phyloP scores from a whole-genome alignment of 2,113 vertebrate genomes.

The Spermophilus dauricus region DNA sequence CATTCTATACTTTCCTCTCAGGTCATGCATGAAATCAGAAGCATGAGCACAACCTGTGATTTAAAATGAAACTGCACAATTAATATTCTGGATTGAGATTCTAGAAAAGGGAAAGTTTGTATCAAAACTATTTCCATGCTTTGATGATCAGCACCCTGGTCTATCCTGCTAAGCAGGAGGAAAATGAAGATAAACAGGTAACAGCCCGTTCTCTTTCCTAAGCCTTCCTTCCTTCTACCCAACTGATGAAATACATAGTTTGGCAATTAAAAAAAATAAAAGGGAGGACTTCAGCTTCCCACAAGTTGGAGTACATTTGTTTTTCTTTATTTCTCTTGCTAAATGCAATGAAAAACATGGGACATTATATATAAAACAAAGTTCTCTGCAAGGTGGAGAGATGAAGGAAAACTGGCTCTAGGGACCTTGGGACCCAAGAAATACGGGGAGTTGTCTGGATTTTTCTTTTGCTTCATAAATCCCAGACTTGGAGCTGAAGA shows the following conservation, averaged over 20 bases:
- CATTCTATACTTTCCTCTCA: background rate
- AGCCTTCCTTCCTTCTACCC: background rate
- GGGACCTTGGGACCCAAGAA: background rate
- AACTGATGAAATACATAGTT: background rate
- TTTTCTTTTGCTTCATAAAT: conserved; percentile 9
- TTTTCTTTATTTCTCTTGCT: background rate
- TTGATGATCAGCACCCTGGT: background rate
- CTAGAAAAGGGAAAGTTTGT: background rate
- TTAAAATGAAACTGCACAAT: background rate
- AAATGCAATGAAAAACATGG: conserved; percentile 7
- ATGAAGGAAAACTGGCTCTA: background rate
- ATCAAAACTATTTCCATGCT: background rate
- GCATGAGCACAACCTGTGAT: background rate
- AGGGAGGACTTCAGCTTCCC: background rate
- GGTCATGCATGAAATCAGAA: background rate
- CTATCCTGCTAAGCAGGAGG: background rate
- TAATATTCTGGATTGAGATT: conserved; percentile 6
- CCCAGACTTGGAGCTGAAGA: background rate
- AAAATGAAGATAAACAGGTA: background rate
- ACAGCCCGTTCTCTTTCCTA: background rate
- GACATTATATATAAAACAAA: background rate
- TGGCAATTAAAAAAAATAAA: background rate
- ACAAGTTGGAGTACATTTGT: background rate
- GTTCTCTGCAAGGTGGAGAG: background rate
- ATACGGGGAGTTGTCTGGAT: background rate